phyloP scores from a whole-genome alignment of 2,113 vertebrate species.

The Anser cygnoides region DNA sequence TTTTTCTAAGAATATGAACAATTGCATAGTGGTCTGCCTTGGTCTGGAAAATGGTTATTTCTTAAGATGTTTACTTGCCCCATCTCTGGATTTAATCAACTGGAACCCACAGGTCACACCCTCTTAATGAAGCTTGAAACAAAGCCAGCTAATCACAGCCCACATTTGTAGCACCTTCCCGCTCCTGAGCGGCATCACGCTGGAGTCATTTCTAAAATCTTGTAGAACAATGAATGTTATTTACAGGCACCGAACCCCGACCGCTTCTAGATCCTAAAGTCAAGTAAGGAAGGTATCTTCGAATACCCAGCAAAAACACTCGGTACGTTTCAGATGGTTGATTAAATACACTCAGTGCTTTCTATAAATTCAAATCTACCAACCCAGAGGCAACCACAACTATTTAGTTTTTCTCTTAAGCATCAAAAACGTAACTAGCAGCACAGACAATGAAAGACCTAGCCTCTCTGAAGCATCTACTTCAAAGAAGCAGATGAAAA shows the following conservation, averaged over 20 bases:
- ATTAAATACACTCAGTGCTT: not conserved
- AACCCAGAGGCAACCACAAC: not conserved
- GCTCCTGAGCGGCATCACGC: not conserved
- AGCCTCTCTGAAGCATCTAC: not conserved
- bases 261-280: not conserved
- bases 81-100: not conserved
- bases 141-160: not conserved
- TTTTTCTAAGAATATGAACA: not conserved
- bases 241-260: not conserved
- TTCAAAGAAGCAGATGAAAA: not conserved
- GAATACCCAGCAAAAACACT: not conserved
- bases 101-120: not conserved
- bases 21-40: not conserved
- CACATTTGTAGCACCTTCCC: not conserved
- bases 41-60: not conserved
- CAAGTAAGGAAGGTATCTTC: not conserved
- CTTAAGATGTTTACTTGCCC: not conserved
- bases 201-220: not conserved
- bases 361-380: not conserved
- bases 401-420: not conserved
- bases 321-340: not conserved
- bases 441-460: not conserved
- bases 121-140: slow-evolving; percentile 11
- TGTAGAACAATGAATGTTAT: not conserved
- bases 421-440: not conserved